Evolutionary conservation across 2,113 vertebrate genomes (phyloP), one percentile per base, ranked within the genome.

Genomic region (Rhea americana): DNA sequence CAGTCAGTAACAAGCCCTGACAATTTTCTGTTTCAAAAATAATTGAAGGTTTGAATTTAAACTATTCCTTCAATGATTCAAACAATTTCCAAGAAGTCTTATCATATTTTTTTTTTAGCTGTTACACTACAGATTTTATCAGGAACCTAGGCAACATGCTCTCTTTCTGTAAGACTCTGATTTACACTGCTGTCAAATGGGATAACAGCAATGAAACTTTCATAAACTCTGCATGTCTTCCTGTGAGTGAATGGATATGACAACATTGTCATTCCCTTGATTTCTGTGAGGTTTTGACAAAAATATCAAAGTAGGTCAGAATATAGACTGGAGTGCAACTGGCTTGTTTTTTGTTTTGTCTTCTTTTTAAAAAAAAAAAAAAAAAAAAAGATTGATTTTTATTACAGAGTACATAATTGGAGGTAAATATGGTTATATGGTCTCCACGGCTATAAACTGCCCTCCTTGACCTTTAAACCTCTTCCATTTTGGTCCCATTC

Each of bases 141-240:
- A 13, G 21, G 17, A 73, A 48, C 11, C 1, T 45, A 45, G 30
- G 19, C 1, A 73, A 63, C 21, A 65, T 1, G 0, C 3, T 10
- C 7, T 21, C 70, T 88, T 76, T 70, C 45, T 77, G 18, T 41
- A 82, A 43, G 7, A 24, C 13, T 77, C 35, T 81, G 13, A 21
- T 78, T 74, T 78, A 59, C 17, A 2, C 21, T 67, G 4, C 10
- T 19, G 32, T 50, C 74, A 32, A 28, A 58, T 9, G 62, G 13
- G 25, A 32, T n/a, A 25, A 35, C 2, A 73, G 14, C 20, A 45
- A 26, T 59, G 37, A 82, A 79, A 20, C 11, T 14, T 1, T 28
- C 17, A 35, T 20, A 50, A 82, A 11, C 21, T 66, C 22, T 37
- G n/a, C 13, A 13, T 6, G 3, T 22, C 61, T 77, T 17, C 22